Percentiles rank a stretch among this genome's conserved stretches.
phyloP scores from a whole-genome alignment of 2,113 vertebrate genomes.

The Pelecanus crispus region DNA sequence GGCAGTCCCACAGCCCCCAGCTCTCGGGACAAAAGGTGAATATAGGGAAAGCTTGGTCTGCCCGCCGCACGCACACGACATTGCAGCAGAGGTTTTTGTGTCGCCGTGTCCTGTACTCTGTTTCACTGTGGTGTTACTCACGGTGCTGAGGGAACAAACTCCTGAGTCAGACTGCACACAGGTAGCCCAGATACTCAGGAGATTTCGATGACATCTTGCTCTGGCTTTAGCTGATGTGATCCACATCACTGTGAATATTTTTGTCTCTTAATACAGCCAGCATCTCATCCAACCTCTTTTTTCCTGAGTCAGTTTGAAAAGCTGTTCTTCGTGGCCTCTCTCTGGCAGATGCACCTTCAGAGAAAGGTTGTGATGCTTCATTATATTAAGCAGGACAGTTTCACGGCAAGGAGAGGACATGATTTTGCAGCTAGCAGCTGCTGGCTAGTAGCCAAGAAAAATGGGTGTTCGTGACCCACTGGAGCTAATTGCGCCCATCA shows the following conservation, averaged over 20 bases:
- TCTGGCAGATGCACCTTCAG: not conserved
- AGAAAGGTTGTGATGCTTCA: not conserved
- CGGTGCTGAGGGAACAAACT: not conserved
- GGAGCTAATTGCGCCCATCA: accelerated
- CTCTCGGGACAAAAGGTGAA: not conserved
- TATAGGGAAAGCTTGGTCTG: accelerated
- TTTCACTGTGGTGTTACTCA: not conserved
- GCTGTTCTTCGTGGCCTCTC: not conserved
- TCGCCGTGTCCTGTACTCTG: accelerated
- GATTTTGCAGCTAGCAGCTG: not conserved
- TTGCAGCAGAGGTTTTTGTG: not conserved
- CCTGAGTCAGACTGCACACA: not conserved
- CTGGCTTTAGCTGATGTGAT: not conserved
- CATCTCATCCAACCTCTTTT: not conserved
- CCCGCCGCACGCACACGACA: accelerated
- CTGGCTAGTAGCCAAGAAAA: not conserved
- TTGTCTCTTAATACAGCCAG: not conserved
- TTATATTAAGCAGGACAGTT: not conserved
- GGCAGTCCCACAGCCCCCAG: not conserved
- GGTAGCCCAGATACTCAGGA: not conserved
- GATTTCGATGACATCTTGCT: not conserved
- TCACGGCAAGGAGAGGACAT: not conserved
- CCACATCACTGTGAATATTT: not conserved
- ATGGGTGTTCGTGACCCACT: not conserved
- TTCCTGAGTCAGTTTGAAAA: not conserved